These are phyloP conservation scores for Triplophysa siluroides DNA, from an alignment of 2,113 vertebrate genomes.

Conservation along the genomic window DNA sequence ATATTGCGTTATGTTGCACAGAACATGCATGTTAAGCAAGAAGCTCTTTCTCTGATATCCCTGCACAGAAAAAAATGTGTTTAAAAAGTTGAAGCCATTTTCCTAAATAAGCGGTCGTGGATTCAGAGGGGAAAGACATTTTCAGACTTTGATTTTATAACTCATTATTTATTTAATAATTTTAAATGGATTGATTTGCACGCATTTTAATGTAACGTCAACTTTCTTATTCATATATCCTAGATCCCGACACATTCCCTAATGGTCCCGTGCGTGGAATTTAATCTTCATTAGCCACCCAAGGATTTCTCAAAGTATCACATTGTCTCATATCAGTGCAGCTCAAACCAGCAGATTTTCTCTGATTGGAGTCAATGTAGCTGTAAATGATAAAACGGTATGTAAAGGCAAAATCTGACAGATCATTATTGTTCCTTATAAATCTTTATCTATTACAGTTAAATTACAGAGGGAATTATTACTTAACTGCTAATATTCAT, in stretches of 20 bases:
- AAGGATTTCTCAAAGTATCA: constrained; percentile 28
- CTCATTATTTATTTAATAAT: no score
- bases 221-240: no score
- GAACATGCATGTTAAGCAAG: no score
- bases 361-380: constrained; percentile 5
- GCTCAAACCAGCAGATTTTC: constrained; percentile 10
- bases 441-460: background rate
- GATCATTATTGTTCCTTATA: background rate
- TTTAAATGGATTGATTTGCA: no score
- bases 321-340: constrained; percentile 13
- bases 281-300: constrained; percentile 41
- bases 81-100: no score
- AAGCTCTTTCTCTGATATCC: no score
- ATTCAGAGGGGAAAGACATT: no score
- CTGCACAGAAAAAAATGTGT: no score
- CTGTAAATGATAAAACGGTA: constrained; percentile 21
- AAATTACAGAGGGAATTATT: background rate
- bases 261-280: constrained; percentile 28
- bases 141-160: no score
- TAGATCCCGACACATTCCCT: background rate
- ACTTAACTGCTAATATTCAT: no score
- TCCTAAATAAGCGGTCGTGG: background rate
- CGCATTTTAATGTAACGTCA: no score
- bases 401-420: background rate
- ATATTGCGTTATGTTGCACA: no score